Conservation (phyloP, 2,888 invertebrate species). For the Mechanitis mazaeus region DNA sequence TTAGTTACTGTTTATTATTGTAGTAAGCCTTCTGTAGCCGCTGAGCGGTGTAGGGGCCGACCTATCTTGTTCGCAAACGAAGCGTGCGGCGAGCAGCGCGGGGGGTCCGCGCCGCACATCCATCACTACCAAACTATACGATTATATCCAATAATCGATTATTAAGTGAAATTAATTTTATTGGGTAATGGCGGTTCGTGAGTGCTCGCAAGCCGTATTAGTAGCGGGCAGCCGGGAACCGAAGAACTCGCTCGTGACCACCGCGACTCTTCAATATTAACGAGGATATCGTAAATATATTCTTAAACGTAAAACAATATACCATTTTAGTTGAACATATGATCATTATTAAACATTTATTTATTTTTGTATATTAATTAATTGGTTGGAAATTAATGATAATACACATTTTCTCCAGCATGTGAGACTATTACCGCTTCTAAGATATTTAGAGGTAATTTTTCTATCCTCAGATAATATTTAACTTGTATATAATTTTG, state of each 20-base stretch:
- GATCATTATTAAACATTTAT: too few relatives aligned
- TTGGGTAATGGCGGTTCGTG: conserved; percentile 69
- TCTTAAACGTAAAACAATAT: too few relatives aligned
- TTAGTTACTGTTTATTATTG: conserved; percentile 23
- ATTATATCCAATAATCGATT: conserved; percentile 47
- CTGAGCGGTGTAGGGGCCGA: conserved; percentile 36
- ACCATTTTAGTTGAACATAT: too few relatives aligned
- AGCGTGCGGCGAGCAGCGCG: conserved; percentile 42
- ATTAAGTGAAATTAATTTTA: conserved; percentile 76
- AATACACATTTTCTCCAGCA: too few relatives aligned
- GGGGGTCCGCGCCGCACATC: conserved; percentile 63
- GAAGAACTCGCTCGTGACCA: conserved; percentile 8
- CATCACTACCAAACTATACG: conserved; percentile 65
- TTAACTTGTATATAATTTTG: too few relatives aligned
- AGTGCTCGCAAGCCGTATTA: conserved; percentile 53
- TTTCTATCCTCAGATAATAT: too few relatives aligned
- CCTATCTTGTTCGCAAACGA: conserved; percentile 53
- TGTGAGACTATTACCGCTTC: too few relatives aligned
- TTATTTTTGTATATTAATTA: too few relatives aligned
- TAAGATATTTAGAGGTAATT: too few relatives aligned
- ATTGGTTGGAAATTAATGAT: too few relatives aligned
- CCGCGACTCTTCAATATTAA: conserved; percentile 4
- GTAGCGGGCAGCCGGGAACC: conserved; percentile 10
- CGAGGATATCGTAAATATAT: not conserved
- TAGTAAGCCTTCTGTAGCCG: conserved; percentile 22